Conservation (phyloP, 2,797 vertebrate species). For the Phoebastria nigripes region DNA sequence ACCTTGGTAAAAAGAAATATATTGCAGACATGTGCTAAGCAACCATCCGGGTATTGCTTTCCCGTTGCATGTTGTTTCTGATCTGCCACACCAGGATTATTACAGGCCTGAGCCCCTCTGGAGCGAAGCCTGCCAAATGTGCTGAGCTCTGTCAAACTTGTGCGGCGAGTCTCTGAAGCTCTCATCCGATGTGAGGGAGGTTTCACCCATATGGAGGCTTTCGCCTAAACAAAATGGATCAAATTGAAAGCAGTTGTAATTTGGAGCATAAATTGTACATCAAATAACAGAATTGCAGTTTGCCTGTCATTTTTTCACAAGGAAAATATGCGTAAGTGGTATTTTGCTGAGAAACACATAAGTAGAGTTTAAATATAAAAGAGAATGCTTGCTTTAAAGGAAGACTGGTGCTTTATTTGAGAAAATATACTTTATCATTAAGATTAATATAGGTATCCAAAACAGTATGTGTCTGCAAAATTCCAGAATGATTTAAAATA, state of each 20-base stretch:
- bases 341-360: background rate
- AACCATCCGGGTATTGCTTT: background rate
- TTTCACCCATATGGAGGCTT: background rate
- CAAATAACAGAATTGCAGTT: background rate
- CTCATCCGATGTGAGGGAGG: background rate
- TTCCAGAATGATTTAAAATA: background rate
- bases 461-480: background rate
- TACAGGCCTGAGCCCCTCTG: background rate
- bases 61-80: background rate
- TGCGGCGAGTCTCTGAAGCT: background rate
- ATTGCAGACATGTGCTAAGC: background rate
- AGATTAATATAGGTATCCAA: background rate
- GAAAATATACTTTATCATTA: background rate
- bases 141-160: background rate
- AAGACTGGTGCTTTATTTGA: background rate
- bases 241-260: background rate
- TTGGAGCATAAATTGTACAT: background rate
- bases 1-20: background rate
- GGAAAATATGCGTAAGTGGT: background rate
- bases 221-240: background rate
- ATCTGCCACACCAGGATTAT: background rate
- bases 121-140: background rate
- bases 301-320: background rate
- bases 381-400: background rate
- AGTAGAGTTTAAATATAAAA: background rate